Base-by-base conservation (phyloP, 2,888 invertebrate genomes). In the Drosophila eohydei region DNA sequence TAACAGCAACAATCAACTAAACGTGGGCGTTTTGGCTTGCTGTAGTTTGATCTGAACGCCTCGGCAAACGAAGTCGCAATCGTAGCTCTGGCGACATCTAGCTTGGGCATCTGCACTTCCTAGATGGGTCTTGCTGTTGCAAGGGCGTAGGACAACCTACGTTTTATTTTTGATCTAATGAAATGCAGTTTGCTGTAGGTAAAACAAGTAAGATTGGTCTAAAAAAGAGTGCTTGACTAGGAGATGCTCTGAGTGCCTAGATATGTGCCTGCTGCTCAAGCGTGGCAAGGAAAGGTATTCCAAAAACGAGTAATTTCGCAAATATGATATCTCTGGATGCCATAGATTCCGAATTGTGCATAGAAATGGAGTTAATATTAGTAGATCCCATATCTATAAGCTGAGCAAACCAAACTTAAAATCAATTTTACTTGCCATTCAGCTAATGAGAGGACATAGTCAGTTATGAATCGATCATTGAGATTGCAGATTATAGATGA, bases 111-210 rank as follows among this genome's bases (percentile, higher is more conserved):
- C 71, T 62, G 62, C 61, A 57, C 70, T 73, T 77, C 74, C 77
- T 77, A 66, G 74, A 67, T 71, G 71, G 61, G 74, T 70, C 65
- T 52, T 68, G 64, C 72, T 56, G 67, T 63, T 71, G 43, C 77
- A 78, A 78, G 77, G 77, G 77, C 77, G 77, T 78, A 64, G 61
- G 54, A 48, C 78, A 71, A 67, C 77, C 77, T 78, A 78, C 77
- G 71, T 50, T 32, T 30, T 50, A 50, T 50, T 62, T 41, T 64
- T 40, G 40, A 32, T 38, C 65, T 71, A 78, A 78, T 78, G 71
- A 74, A 78, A 78, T 78, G 67, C 77, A 77, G 77, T 67, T 64
- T 61, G 77, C 74, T 77, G 77, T 77, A 77, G 77, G 77, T 77
- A 61, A 58, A 57, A 43, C 57, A 28, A 48, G 14, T 46, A 43